Conservation (phyloP, 1,140 invertebrate genomes). For the Samia ricini region DNA sequence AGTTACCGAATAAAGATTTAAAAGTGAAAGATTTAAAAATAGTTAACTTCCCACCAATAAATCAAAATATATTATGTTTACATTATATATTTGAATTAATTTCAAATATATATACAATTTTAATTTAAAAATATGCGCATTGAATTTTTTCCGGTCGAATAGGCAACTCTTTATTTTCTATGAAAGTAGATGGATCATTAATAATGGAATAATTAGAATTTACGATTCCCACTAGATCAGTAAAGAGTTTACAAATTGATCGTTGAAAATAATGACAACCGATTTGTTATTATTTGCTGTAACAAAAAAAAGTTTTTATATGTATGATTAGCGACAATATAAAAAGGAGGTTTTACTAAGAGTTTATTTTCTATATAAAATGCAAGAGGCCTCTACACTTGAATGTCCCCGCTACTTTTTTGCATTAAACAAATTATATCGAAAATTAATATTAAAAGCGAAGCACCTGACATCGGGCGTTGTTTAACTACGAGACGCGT, state of each 20-base stretch:
- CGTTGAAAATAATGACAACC: neutral
- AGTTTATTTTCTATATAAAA: neutral
- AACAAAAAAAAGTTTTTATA: neutral
- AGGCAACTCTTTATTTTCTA: neutral
- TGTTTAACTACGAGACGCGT: conserved; percentile 5
- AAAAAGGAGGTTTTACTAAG: neutral
- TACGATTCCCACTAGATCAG: neutral
- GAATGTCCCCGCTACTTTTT: conserved; percentile 29
- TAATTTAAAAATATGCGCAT: neutral
- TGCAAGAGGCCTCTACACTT: conserved; percentile 6
- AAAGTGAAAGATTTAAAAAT: too few species aligned
- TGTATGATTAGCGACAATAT: neutral
- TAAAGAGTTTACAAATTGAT: neutral
- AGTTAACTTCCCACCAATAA: too few species aligned
- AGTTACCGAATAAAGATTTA: too few species aligned
- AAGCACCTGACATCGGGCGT: conserved; percentile 22
- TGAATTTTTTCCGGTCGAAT: neutral
- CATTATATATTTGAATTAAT: neutral
- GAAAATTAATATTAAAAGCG: conserved; percentile 27
- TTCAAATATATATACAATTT: neutral
- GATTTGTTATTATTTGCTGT: neutral
- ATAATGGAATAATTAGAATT: neutral
- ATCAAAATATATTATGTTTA: too few species aligned
- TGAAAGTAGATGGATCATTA: neutral
- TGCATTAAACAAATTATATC: conserved; percentile 28